Evolutionary conservation across 2,888 invertebrate species (phyloP).

Genomic region (Latheticus oryzae): DNA sequence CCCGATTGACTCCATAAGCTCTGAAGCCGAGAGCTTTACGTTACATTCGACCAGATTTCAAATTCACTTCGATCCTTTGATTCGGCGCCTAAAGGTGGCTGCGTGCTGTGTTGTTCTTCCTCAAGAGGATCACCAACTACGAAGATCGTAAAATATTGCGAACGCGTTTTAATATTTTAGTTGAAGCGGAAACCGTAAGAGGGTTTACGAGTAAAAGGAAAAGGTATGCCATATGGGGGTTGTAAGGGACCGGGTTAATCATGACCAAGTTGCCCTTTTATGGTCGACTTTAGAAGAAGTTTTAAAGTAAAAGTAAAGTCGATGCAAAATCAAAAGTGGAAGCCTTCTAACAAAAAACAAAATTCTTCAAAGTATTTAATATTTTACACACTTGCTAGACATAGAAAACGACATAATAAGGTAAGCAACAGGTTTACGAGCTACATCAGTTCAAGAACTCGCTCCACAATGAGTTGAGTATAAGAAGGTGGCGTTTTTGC

Average conservation of each 20-base stretch:
- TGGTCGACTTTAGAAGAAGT: neutral
- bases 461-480: constrained; percentile 7
- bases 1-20: constrained; percentile 40
- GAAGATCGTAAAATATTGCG: constrained; percentile 32
- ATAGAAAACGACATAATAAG: constrained; percentile 7
- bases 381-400: too few species aligned
- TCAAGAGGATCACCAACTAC: constrained; percentile 22
- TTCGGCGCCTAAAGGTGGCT: constrained; percentile 43
- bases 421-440: constrained; percentile 8
- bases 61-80: constrained; percentile 44
- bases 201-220: constrained; percentile 36
- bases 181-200: constrained; percentile 30
- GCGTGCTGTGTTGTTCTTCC: constrained; percentile 15
- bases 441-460: constrained; percentile 8
- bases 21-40: constrained; percentile 40
- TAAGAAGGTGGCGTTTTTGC: too few species aligned
- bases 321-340: too few species aligned
- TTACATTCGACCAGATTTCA: constrained; percentile 40
- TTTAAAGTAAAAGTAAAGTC: constrained; percentile 12
- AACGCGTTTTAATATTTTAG: constrained; percentile 39
- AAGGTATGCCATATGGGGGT: constrained; percentile 35
- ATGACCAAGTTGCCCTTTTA: constrained; percentile 37
- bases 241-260: constrained; percentile 37
- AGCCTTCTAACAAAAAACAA: too few species aligned
- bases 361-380: too few species aligned